Evolutionary conservation across 1,140 invertebrate species (phyloP), one percentile per base, ranked within the genome.

Genomic region (Platyura marginata): DNA sequence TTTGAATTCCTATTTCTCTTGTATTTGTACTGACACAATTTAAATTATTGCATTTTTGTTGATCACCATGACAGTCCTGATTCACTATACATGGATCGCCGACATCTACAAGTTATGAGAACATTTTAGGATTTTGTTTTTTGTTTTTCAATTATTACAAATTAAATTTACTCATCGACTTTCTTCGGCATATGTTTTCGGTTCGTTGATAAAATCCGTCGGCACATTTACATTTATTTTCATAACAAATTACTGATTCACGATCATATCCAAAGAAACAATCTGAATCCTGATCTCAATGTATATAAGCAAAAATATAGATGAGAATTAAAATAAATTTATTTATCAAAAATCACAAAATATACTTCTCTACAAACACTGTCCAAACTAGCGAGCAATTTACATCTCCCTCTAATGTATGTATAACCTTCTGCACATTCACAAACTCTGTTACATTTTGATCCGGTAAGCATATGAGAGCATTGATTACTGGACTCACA

Each of bases 391-490:
- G 54, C 57, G 41, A 60, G 41, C 48, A 48, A 48, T 47, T 56
- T 48, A 51, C 58, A 61, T 42, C 56, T 52, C 46, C 57, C 59
- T 44, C 49, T 46, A 41, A 59, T 42, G 53, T 61, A 60, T 48
- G 47, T 54, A 44, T 57, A 49, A 49, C 55, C 59, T 54, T 60
- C 55, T 40, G 36, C 50, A 48, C 56, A 56, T 54, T 59, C 52
- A 54, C 58, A 54, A 54, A 57, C 52, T 55, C 58, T 57, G 51
- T 58, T 60, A 57, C 59, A 60, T 45, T 51, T 52, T 50, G 56
- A 55, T 56, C 59, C 59, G 45, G 58, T 55, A 55, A 57, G 59
- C 57, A 60, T 60, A 61, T 57, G 56, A 57, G 55, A 57, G 50
- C 56, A 60, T 52, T 61, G 58, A 53, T 52, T 52, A 37, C 47